phyloP scores from a whole-genome alignment of 2,888 invertebrate species.

The Dinocampus coccinellae region DNA sequence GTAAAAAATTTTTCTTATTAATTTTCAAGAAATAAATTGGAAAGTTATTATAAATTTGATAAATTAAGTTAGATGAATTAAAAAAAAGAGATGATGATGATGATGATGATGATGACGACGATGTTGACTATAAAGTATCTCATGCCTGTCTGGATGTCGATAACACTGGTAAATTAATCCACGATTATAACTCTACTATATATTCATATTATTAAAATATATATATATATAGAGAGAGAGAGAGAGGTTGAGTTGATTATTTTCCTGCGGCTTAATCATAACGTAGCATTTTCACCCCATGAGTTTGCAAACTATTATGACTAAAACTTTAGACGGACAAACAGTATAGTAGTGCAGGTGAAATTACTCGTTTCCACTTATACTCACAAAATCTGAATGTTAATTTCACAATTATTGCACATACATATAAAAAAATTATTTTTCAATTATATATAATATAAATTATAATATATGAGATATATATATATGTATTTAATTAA shows the following conservation, averaged over 20 bases:
- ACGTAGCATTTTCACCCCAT: slow-evolving; percentile 10
- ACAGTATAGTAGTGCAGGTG: background rate
- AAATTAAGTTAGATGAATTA: background rate
- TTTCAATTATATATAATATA: too few species aligned
- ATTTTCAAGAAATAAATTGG: background rate
- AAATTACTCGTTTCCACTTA: background rate
- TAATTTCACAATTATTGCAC: background rate
- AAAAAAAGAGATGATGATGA: too few species aligned
- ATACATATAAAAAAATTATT: too few species aligned
- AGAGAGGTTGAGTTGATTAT: slow-evolving; percentile 35
- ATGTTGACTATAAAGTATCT: too few species aligned
- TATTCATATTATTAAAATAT: slow-evolving; percentile 4
- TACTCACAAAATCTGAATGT: background rate
- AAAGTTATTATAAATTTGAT: background rate
- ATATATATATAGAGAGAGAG: too few species aligned
- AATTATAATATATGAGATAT: too few species aligned
- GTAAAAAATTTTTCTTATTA: background rate
- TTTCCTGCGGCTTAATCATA: slow-evolving; percentile 37
- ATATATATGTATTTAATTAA: too few species aligned
- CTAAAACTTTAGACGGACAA: background rate
- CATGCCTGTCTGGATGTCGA: slow-evolving; percentile 22
- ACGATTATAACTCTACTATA: slow-evolving; percentile 36
- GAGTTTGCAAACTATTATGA: slow-evolving; percentile 9
- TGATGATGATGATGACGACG: too few species aligned
- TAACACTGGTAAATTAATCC: slow-evolving; percentile 47